Evolutionary conservation across 2,113 vertebrate species (phyloP).

Genomic region (Entomyzon cyanotis): DNA sequence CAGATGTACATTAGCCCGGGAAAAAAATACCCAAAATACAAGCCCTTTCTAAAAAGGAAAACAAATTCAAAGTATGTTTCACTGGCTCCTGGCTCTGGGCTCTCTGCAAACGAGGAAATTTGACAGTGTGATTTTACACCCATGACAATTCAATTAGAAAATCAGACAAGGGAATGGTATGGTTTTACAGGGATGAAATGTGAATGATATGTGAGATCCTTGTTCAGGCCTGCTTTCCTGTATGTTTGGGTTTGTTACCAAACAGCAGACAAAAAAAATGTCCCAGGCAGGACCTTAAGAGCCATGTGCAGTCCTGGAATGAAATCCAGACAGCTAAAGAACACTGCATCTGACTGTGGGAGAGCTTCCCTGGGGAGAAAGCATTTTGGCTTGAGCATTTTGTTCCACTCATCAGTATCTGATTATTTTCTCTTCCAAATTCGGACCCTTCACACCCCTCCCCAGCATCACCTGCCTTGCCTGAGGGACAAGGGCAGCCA

Average conservation of each 20-base stretch:
- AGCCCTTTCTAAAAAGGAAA: conserved; percentile 55
- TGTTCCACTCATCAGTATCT: not conserved
- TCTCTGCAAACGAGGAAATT: not conserved
- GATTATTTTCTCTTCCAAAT: conserved; percentile 21
- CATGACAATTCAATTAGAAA: not conserved
- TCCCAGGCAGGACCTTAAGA: not conserved
- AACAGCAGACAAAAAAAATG: not conserved
- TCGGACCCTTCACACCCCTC: not conserved
- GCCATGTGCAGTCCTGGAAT: conserved; percentile 5
- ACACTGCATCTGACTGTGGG: not conserved
- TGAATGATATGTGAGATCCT: not conserved
- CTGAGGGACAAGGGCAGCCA: not conserved
- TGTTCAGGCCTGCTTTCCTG: not conserved
- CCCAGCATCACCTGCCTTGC: conserved; percentile 10
- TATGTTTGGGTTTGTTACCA: not conserved
- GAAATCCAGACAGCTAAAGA: conserved; percentile 24
- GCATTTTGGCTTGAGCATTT: conserved; percentile 3
- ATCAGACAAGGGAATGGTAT: not conserved
- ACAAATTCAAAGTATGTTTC: conserved; percentile 27
- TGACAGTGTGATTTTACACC: not conserved
- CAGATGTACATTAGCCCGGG: not conserved
- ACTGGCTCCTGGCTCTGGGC: not conserved
- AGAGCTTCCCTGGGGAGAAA: conserved; percentile 16
- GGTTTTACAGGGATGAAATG: not conserved
- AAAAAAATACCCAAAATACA: not conserved